Base-by-base conservation (phyloP, 2,888 invertebrate genomes). In the Zhengitettix transpicula region DNA sequence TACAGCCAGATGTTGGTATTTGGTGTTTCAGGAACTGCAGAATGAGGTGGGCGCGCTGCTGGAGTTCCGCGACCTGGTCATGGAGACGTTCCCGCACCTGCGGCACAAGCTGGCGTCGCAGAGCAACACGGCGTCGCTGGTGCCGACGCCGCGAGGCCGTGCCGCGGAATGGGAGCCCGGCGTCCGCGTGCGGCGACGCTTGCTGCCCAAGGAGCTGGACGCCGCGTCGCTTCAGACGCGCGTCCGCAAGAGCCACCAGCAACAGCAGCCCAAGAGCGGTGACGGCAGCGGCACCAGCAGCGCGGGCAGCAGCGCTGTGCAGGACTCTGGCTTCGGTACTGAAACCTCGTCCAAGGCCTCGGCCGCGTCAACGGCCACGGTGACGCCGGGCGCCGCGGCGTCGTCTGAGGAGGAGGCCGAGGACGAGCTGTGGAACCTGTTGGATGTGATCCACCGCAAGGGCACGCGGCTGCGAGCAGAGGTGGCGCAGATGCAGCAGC, bases 31-130 rank as follows among this genome's bases (percentile, higher is more conserved):
- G 81, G 91, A 91, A 79, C 81, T 91, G 74, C 91, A 91, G 83
- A 87, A 90, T 85, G 91, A 91, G 80, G 91, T 91, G 78, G 89
- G 90, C 66, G 89, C 89, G 69, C 77, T 91, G 69, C 82, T 91
- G 76, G 89, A 91, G 79, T 91, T 91, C 76, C 87, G 91, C 77
- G 90, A 91, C 77, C 84, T 90, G 81, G 91, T 91, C 81, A 89
- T 91, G 83, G 90, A 90, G 82, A 89, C 90, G 71, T 90, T 91
- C 79, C 91, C 91, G 69, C 89, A 90, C 78, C 82, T 91, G 73
- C 86, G 89, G 73, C 85, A 85, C 72, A 91, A 90, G 80, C 83
- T 90, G 84, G 84, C 85, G 71, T 81, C 83, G 68, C 60, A 61
- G 40, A 58, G 57, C 59, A 52, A 17, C 52, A 53, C 58, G 17